Evolutionary conservation across 2,113 vertebrate species (phyloP).

Genomic region (Hydropotes inermis): DNA sequence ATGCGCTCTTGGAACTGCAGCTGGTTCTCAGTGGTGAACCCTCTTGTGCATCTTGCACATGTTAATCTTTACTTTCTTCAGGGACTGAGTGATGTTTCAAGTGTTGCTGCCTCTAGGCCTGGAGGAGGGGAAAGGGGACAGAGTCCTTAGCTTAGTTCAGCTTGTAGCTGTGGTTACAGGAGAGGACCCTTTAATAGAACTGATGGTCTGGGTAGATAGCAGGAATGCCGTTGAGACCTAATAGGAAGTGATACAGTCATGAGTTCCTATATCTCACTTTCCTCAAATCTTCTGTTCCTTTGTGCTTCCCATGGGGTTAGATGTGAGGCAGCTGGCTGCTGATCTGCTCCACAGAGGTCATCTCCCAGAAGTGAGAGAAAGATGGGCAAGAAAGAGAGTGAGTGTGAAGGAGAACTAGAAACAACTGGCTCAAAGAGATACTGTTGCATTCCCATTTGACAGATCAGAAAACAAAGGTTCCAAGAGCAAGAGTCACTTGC

Average conservation of each 20-base stretch:
- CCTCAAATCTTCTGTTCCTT: not conserved
- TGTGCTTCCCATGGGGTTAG: not conserved
- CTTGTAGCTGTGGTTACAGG: not conserved
- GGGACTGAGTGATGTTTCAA: not conserved
- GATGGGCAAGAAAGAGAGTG: not conserved
- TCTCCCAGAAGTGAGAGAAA: not conserved
- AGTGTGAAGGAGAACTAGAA: not conserved
- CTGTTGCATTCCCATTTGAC: not conserved
- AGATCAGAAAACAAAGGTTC: not conserved
- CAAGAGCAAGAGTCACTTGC: not conserved
- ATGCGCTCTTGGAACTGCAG: not conserved
- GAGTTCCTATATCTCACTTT: fast-evolving
- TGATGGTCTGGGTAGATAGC: not conserved
- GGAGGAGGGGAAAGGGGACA: not conserved
- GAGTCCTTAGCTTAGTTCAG: not conserved
- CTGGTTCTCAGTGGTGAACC: not conserved
- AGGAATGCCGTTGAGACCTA: not conserved
- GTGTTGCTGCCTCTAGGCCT: not conserved
- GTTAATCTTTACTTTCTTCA: not conserved
- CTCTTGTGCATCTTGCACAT: not conserved
- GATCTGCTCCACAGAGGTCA: fast-evolving
- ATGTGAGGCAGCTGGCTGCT: not conserved
- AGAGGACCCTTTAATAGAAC: not conserved
- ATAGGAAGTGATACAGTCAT: not conserved
- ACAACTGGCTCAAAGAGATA: not conserved